phyloP scores from a whole-genome alignment of 2,797 vertebrate genomes.

The Triplophysa yarkandensis region DNA sequence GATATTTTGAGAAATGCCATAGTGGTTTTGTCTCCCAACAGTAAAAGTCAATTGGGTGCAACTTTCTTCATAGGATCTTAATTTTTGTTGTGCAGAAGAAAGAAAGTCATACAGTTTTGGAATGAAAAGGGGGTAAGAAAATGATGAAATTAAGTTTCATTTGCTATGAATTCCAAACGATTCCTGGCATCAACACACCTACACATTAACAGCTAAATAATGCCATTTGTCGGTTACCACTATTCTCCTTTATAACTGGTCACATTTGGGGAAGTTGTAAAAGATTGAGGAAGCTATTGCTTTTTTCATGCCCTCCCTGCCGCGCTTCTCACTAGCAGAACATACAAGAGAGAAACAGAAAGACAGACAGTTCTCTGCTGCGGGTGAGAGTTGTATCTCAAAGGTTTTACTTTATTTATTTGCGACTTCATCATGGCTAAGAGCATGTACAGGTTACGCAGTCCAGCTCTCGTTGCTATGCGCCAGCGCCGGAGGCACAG shows the following conservation, averaged over 20 bases:
- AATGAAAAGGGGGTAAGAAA: no score
- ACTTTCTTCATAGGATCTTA: no score
- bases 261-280: slow-evolving; percentile 46
- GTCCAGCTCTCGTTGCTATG: slow-evolving; percentile 59
- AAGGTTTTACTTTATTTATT: background rate
- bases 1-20: no score
- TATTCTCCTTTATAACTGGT: slow-evolving; percentile 5
- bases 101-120: no score
- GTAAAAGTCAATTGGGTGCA: no score
- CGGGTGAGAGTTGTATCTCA: background rate
- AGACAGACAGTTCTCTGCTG: background rate
- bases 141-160: no score
- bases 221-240: background rate
- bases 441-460: slow-evolving; percentile 54
- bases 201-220: background rate
- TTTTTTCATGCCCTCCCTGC: slow-evolving; percentile 22
- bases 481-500: slow-evolving; percentile 70
- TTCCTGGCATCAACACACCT: background rate
- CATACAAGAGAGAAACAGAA: background rate
- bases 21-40: no score
- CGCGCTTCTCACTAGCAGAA: slow-evolving; percentile 31
- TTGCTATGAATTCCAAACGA: background rate
- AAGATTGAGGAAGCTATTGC: slow-evolving; percentile 51
- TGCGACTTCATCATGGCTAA: slow-evolving; percentile 63
- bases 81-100: no score